These are phyloP conservation scores for Hyppa rectilinea DNA, from an alignment of 2,888 invertebrate species.

Conservation along the genomic window DNA sequence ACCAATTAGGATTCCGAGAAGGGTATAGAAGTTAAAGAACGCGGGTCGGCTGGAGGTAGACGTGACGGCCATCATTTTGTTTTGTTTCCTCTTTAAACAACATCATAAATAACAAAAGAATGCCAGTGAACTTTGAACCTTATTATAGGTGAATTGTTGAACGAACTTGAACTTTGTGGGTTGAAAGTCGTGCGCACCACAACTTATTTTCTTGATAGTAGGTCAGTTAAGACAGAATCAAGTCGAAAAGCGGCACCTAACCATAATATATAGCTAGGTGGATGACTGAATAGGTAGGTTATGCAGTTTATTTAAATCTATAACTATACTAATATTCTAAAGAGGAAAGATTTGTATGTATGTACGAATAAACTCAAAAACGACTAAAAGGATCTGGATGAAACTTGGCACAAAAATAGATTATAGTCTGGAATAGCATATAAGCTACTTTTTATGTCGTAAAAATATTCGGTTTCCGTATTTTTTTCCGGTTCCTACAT, in stretches of 20 bases:
- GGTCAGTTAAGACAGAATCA: conserved; percentile 23
- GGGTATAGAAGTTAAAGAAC: conserved; percentile 40
- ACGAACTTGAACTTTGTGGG: conserved; percentile 22
- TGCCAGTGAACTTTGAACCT: conserved; percentile 42
- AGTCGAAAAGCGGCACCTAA: conserved; percentile 8
- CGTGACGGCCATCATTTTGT: conserved; percentile 28
- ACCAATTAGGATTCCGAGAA: conserved; percentile 57
- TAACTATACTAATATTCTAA: too few relatives aligned
- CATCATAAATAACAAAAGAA: conserved; percentile 44
- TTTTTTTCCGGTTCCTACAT: too few relatives aligned
- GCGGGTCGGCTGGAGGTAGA: conserved; percentile 53
- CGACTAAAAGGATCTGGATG: too few relatives aligned
- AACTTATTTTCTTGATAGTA: conserved; percentile 33
- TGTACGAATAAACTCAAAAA: too few relatives aligned
- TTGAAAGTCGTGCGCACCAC: conserved; percentile 44
- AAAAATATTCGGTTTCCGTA: too few relatives aligned
- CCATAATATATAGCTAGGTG: neutral
- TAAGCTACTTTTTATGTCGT: too few relatives aligned
- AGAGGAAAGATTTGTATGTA: too few relatives aligned
- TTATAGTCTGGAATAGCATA: too few relatives aligned
- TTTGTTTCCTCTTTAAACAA: conserved; percentile 37
- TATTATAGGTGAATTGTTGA: conserved; percentile 9
- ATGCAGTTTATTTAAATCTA: too few relatives aligned
- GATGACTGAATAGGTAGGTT: neutral
- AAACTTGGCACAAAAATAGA: too few relatives aligned